These are phyloP conservation scores for Drosophila meridionalis DNA, from an alignment of 2,888 invertebrate species.

Conservation along the genomic window DNA sequence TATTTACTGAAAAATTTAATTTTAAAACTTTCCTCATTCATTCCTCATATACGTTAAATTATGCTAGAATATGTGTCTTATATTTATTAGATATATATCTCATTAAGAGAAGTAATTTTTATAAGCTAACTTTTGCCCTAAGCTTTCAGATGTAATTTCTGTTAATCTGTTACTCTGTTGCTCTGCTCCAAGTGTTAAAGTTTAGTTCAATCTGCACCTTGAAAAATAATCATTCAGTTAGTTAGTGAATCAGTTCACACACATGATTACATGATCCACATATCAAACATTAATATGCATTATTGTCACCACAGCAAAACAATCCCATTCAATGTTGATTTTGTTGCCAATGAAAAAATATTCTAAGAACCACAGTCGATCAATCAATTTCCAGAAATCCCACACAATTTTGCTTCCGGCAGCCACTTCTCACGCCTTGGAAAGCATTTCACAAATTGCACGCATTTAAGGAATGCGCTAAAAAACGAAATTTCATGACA, in stretches of 20 bases:
- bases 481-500: slow-evolving; percentile 71
- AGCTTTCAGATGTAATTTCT: too few relatives aligned
- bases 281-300: neutral
- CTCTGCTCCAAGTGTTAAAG: too few relatives aligned
- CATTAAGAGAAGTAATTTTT: too few relatives aligned
- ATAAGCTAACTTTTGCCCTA: too few relatives aligned
- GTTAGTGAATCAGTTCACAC: neutral
- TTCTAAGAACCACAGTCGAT: neutral
- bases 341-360: neutral
- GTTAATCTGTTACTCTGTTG: too few relatives aligned
- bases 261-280: neutral
- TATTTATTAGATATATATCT: too few relatives aligned
- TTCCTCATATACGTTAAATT: too few relatives aligned
- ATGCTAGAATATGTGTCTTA: too few relatives aligned
- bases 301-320: neutral
- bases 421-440: slow-evolving; percentile 17
- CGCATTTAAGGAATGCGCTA: slow-evolving; percentile 64
- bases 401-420: neutral
- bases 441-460: slow-evolving; percentile 24
- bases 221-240: neutral
- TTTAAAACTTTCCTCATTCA: too few relatives aligned
- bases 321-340: too few relatives aligned
- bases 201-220: too few relatives aligned
- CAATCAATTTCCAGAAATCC: neutral
- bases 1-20: too few relatives aligned